phyloP scores from a whole-genome alignment of 2,797 vertebrate species.

The Lemur catta region DNA sequence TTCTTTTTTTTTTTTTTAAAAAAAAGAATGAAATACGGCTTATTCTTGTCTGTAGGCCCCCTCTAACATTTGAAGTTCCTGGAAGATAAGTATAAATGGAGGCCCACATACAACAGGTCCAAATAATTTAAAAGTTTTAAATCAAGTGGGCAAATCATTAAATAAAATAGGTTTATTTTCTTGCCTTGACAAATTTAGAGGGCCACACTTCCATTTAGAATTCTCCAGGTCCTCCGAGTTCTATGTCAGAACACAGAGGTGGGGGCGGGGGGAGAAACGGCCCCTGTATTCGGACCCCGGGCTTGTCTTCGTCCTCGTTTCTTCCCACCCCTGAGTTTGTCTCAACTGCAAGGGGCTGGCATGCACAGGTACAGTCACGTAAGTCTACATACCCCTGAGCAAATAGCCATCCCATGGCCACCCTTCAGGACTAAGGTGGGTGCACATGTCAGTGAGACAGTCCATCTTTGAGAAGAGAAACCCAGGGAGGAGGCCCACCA shows the following conservation, averaged over 20 bases:
- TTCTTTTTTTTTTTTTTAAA: too few relatives aligned
- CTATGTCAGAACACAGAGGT: not conserved
- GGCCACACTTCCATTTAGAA: not conserved
- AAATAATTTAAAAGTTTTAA: not conserved
- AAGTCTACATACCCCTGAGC: not conserved
- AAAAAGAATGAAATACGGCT: not conserved
- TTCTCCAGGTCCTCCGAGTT: not conserved
- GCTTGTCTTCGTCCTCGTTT: not conserved
- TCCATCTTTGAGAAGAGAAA: not conserved
- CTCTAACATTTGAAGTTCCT: not conserved
- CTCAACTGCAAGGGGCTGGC: accelerated
- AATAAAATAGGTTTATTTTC: not conserved
- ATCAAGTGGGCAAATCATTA: not conserved
- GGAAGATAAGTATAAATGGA: not conserved
- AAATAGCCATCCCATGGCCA: not conserved
- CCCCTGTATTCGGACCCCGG: not conserved
- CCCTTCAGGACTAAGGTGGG: not conserved
- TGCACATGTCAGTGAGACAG: not conserved
- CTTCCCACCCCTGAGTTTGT: not conserved
- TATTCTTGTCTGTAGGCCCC: not conserved
- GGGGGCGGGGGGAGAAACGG: not conserved
- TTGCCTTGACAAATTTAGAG: not conserved
- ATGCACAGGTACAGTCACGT: accelerated
- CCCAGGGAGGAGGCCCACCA: not conserved
- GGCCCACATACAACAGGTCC: not conserved